A percentile compares a stretch with the other conserved stretches of the same genome.
Conservation (phyloP, 2,888 invertebrate species). For the Notocelia uddmanniana region DNA sequence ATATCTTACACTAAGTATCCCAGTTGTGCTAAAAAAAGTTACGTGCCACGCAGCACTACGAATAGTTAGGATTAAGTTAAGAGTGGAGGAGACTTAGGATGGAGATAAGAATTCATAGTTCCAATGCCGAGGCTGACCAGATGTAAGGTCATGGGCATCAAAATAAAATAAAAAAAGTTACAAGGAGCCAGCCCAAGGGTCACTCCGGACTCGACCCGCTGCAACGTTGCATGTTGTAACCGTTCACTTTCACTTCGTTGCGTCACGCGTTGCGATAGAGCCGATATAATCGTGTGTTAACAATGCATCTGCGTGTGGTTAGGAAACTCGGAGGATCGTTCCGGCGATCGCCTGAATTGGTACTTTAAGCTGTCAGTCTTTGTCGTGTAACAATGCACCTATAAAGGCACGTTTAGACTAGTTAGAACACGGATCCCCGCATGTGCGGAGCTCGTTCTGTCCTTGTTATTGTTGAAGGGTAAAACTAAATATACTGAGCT, state of each 20-base stretch:
- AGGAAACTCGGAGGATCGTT: constrained; percentile 32
- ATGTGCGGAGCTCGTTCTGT: too few relatives aligned
- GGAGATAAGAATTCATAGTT: too few relatives aligned
- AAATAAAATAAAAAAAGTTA: constrained; percentile 13
- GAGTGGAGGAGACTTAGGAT: too few relatives aligned
- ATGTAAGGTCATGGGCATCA: constrained; percentile 10
- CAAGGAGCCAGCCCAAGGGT: constrained; percentile 50
- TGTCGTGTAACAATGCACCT: not conserved
- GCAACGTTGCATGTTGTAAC: constrained; percentile 78
- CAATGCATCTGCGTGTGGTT: constrained; percentile 43
- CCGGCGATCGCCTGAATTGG: constrained; percentile 12
- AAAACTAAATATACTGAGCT: too few relatives aligned
- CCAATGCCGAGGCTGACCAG: constrained; percentile 1
- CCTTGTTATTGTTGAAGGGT: too few relatives aligned
- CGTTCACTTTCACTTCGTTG: constrained; percentile 80
- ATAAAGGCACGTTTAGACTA: not conserved
- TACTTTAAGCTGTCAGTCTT: not conserved
- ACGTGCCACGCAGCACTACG: too few relatives aligned
- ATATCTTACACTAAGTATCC: too few relatives aligned
- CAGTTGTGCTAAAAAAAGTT: too few relatives aligned
- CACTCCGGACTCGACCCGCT: constrained; percentile 69
- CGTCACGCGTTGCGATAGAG: constrained; percentile 58
- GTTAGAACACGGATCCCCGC: too few relatives aligned
- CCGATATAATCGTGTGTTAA: constrained; percentile 59
- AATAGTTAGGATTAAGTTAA: too few relatives aligned